Base-by-base conservation (phyloP, 2,113 vertebrate species). In the Alces alces region DNA sequence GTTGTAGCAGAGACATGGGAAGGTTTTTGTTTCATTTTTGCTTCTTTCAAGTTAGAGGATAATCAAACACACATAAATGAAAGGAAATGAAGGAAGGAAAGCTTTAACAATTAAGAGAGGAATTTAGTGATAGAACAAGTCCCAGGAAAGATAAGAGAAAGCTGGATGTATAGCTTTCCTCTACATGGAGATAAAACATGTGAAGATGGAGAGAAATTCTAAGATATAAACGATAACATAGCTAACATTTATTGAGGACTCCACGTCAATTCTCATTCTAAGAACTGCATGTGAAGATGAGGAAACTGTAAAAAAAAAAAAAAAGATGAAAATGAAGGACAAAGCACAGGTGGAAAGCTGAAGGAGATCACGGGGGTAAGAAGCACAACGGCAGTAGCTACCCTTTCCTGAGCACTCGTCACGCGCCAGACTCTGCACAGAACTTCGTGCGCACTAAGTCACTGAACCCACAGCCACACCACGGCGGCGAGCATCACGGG, bases 241-340 rank as follows among this genome's bases (percentile, higher is more conserved):
- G 39, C 64, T 73, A 97, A 76, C 30, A 93, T 70, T 95, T 97
- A 96, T 6, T 93, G 50, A 96, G 33, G 60, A 95, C 28, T 66
- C 76, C 85, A 10, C 11, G 5, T 89, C 66, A 84, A 80, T 87
- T 79, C 21, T 83, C 90, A 84, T 54, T 86, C 58, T 93, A 89
- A 87, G 25, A 95, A 79, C 52, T 97, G 23, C 30, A 73, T 0
- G 2, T 33, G 50, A 78, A 89, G 36, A 70, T 36, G 45, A 78
- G 21, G 57, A 87, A 80, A 88, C 19, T 54, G 13, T 85, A 39
- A 27, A 93, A 66, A 15, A 86, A 5, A 66, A n/a, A 66, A 39
- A 43, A 70, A 23, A 66, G 23, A 43, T 39, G 36, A 76, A 76
- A 70, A 70, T 45, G 13, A 87, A 45, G 30, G 93, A 66, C 12